phyloP scores from a whole-genome alignment of 2,888 invertebrate species.

The Drosophila siamana region DNA sequence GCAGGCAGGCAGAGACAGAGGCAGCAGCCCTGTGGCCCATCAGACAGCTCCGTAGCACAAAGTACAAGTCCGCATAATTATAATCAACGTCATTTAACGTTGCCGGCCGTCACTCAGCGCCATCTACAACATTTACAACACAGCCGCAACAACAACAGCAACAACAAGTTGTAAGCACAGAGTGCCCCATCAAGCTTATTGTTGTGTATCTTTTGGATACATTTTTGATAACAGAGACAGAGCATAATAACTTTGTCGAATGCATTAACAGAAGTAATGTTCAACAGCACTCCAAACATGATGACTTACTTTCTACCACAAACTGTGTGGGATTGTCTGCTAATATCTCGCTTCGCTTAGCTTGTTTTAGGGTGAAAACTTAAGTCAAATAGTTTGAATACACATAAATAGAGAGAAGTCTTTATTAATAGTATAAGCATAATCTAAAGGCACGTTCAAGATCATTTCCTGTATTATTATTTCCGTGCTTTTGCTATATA shows the following conservation, averaged over 20 bases:
- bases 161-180: conserved; percentile 66
- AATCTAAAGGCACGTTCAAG: neutral
- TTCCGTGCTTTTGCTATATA: neutral
- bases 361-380: neutral
- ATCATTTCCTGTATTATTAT: neutral
- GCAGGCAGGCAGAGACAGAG: conserved; percentile 44
- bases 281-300: neutral
- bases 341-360: neutral
- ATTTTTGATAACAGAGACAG: conserved; percentile 71
- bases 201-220: conserved; percentile 79
- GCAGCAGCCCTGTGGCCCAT: conserved; percentile 63
- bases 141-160: conserved; percentile 39
- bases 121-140: conserved; percentile 65
- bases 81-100: conserved; percentile 82
- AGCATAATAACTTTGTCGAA: conserved; percentile 75
- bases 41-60: conserved; percentile 65
- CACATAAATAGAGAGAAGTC: neutral
- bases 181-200: conserved; percentile 73
- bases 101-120: conserved; percentile 77
- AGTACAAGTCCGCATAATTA: conserved; percentile 83
- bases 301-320: conserved; percentile 3
- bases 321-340: conserved; percentile 6
- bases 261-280: conserved; percentile 42
- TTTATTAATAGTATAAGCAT: neutral
- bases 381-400: neutral